Evolutionary conservation across 1,140 invertebrate genomes (phyloP).

Genomic region (Calliopsis andreniformis): DNA sequence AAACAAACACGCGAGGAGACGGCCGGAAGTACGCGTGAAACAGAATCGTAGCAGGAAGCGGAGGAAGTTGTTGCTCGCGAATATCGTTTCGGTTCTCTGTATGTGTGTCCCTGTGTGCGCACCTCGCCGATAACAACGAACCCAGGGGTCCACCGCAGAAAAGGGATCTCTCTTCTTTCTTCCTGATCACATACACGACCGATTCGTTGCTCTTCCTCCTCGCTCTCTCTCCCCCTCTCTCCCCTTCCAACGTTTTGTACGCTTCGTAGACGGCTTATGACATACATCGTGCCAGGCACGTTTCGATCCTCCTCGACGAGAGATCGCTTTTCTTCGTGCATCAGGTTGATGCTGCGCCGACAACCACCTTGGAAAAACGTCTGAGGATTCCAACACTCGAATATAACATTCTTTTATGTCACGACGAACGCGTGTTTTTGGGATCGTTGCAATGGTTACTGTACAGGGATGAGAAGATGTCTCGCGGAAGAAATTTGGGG

Average conservation of each 20-base stretch:
- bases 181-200: neutral
- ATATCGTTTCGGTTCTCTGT: constrained; percentile 12
- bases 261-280: neutral
- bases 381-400: neutral
- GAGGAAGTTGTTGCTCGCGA: constrained; percentile 39
- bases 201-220: neutral
- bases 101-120: too few relatives aligned
- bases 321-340: constrained; percentile 12
- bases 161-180: neutral
- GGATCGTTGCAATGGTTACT: too few relatives aligned
- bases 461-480: too few relatives aligned
- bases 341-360: neutral
- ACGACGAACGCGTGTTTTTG: neutral
- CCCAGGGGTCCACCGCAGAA: constrained; percentile 1
- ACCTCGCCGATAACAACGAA: constrained; percentile 22
- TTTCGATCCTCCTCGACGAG: constrained; percentile 13
- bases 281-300: constrained; percentile 6
- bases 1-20: constrained; percentile 61
- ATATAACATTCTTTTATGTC: neutral
- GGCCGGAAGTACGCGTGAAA: constrained; percentile 47
- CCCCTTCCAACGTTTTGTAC: neutral
- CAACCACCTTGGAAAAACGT: neutral
- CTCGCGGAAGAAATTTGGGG: too few relatives aligned
- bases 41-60: constrained; percentile 37
- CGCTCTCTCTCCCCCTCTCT: neutral